A percentile compares a stretch with the other conserved stretches of the same genome.
Conservation (phyloP, 2,888 invertebrate species). For the Reticulitermes lucifugus region DNA sequence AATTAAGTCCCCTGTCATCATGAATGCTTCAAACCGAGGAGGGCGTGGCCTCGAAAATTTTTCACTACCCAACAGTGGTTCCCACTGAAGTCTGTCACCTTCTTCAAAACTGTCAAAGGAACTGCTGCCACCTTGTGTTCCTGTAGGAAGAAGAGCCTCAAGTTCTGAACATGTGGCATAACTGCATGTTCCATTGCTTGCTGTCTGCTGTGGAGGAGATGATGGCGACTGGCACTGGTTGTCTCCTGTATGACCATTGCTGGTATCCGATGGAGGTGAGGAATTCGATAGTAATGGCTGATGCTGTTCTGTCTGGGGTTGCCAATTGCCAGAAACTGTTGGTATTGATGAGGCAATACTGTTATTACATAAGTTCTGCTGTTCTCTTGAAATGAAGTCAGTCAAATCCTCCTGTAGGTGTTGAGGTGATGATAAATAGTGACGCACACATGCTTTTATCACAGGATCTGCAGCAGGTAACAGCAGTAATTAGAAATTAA, state of each 20-base stretch:
- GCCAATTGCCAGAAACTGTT: neutral
- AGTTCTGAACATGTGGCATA: slow-evolving; percentile 63
- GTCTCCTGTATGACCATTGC: slow-evolving; percentile 36
- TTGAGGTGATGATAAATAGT: slow-evolving; percentile 60
- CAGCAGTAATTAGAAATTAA: no score
- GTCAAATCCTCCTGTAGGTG: slow-evolving; percentile 47
- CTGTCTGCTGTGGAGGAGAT: slow-evolving; percentile 40
- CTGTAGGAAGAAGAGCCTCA: slow-evolving; percentile 62
- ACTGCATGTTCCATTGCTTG: slow-evolving; percentile 68
- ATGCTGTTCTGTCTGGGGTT: neutral
- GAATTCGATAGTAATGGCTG: slow-evolving; percentile 10
- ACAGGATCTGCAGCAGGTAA: slow-evolving; percentile 77
- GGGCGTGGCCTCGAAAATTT: slow-evolving; percentile 63
- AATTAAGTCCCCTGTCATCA: slow-evolving; percentile 98
- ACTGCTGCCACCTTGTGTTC: slow-evolving; percentile 49
- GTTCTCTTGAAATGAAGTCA: slow-evolving; percentile 47
- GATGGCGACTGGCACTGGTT: slow-evolving; percentile 29
- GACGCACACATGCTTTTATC: slow-evolving; percentile 74
- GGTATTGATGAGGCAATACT: slow-evolving; percentile 1
- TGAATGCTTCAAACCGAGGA: slow-evolving; percentile 89
- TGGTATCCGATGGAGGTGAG: slow-evolving; percentile 32
- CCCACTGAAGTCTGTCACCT: slow-evolving; percentile 67
- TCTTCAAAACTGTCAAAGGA: slow-evolving; percentile 63
- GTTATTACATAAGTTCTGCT: slow-evolving; percentile 28
- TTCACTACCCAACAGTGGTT: slow-evolving; percentile 64